A percentile compares a stretch with the other conserved stretches of the same genome.
Conservation (phyloP, 2,113 vertebrate genomes). For the Malurus melanocephalus region DNA sequence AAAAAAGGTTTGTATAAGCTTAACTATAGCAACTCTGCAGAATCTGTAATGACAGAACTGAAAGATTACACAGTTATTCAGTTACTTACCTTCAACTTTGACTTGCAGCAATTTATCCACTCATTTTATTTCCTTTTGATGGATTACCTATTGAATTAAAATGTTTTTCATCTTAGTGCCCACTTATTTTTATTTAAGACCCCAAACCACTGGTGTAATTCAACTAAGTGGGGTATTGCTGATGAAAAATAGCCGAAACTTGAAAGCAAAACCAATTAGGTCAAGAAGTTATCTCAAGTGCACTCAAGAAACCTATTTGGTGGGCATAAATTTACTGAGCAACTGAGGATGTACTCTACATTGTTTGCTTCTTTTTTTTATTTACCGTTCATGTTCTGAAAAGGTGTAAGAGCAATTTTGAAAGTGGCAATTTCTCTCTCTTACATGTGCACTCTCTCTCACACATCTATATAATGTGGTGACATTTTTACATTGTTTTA, state of each 20-base stretch:
- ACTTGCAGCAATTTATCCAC: not conserved
- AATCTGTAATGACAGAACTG: not conserved
- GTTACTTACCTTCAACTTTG: not conserved
- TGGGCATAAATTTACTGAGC: not conserved
- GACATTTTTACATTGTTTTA: not conserved
- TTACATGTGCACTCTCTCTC: not conserved
- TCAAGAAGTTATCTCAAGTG: not conserved
- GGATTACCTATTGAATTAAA: not conserved
- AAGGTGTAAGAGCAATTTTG: not conserved
- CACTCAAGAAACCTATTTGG: not conserved
- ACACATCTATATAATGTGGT: accelerated
- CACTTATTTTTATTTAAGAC: not conserved
- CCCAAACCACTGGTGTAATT: not conserved
- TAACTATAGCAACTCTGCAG: not conserved
- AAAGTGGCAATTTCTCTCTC: not conserved
- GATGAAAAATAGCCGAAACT: not conserved
- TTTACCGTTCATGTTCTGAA: not conserved
- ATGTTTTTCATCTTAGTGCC: not conserved
- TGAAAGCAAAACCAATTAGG: not conserved
- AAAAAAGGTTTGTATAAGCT: not conserved
- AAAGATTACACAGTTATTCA: not conserved
- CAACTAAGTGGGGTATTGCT: not conserved
- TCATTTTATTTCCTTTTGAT: not conserved
- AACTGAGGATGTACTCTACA: not conserved
- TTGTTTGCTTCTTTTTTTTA: not conserved